Conservation (phyloP, 2,113 vertebrate genomes). For the Aldabrachelys gigantea region DNA sequence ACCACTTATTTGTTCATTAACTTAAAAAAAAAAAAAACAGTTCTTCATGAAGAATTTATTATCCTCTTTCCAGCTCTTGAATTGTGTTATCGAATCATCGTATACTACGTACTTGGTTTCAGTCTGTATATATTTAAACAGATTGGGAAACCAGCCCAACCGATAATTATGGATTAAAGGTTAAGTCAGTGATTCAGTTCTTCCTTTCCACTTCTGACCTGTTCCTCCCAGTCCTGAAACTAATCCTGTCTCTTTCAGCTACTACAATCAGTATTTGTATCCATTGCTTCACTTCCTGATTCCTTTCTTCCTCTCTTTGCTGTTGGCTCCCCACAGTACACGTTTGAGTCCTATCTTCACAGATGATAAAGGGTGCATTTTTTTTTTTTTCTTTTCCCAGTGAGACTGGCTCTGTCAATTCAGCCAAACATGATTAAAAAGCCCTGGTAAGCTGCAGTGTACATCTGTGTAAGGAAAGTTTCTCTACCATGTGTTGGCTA, state of each 20-base stretch:
- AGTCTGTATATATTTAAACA: background rate
- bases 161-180: background rate
- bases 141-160: background rate
- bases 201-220: background rate
- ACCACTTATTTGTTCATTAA: background rate
- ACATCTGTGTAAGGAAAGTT: background rate
- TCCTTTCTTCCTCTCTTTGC: background rate
- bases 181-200: background rate
- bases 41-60: no score
- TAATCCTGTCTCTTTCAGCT: background rate
- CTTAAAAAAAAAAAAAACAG: background rate
- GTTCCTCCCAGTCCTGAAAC: background rate
- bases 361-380: background rate
- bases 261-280: background rate
- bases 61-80: background rate
- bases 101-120: background rate
- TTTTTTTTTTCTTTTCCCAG: no score
- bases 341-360: background rate
- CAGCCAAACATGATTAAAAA: background rate
- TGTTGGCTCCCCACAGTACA: background rate
- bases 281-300: background rate
- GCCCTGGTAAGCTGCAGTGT: background rate
- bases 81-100: background rate
- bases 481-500: background rate
- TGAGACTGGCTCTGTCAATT: background rate